Percentiles rank a stretch among this genome's conserved stretches.
Conservation (phyloP, 2,797 vertebrate species). For the Chanos chanos region DNA sequence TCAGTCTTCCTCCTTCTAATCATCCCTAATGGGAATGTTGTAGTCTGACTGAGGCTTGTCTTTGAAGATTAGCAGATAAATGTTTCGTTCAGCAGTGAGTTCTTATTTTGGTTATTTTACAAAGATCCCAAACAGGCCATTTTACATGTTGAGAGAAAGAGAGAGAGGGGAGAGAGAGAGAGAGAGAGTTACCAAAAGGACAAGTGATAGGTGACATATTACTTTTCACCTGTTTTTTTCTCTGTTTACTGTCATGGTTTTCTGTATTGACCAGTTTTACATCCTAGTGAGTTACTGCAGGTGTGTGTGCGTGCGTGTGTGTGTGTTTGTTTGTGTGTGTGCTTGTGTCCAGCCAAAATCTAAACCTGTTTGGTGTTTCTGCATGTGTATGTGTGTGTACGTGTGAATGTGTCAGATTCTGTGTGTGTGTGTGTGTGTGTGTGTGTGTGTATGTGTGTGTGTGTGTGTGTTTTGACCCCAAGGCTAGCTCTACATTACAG, state of each 20-base stretch:
- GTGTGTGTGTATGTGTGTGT: constrained; percentile 7
- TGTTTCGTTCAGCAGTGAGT: not conserved
- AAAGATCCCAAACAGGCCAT: too few relatives aligned
- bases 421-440: constrained; percentile 19
- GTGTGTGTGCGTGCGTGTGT: not conserved
- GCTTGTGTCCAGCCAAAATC: too few relatives aligned
- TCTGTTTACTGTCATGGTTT: too few relatives aligned
- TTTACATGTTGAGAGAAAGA: too few relatives aligned
- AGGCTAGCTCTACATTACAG: constrained; percentile 74
- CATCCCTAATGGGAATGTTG: constrained; percentile 26
- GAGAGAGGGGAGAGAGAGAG: too few relatives aligned
- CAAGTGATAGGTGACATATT: too few relatives aligned
- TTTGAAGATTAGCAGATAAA: not conserved
- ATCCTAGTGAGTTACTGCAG: not conserved
- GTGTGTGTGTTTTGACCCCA: constrained; percentile 50
- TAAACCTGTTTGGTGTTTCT: too few relatives aligned
- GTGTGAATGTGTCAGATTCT: not conserved
- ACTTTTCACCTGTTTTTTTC: too few relatives aligned
- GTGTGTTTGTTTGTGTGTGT: not conserved
- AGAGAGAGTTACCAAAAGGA: too few relatives aligned
- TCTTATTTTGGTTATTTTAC: too few relatives aligned
- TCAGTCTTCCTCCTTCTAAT: constrained; percentile 40
- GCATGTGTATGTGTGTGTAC: constrained; percentile 32
- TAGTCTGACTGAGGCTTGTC: not conserved
- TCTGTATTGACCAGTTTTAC: too few relatives aligned